Conservation (phyloP, 1,140 invertebrate species). For the Neotoxoptera formosana region DNA sequence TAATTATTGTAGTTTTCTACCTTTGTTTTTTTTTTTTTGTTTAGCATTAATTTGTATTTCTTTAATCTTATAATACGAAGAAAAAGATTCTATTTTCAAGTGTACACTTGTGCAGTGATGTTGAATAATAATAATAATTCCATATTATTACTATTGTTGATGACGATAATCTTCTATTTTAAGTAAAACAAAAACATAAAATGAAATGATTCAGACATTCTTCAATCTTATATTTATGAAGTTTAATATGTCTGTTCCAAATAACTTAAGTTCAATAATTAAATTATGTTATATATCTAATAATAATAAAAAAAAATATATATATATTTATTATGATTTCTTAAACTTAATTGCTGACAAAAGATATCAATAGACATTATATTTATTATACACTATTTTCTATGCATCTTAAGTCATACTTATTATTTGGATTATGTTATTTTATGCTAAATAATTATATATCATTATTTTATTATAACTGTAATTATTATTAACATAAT, state of each 20-base stretch:
- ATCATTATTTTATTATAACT: background rate
- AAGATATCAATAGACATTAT: background rate
- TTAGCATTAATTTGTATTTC: background rate
- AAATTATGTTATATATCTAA: background rate
- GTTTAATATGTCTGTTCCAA: background rate
- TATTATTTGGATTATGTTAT: background rate
- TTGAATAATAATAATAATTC: conserved; percentile 8
- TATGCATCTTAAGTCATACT: background rate
- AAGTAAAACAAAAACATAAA: background rate
- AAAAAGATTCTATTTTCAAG: background rate
- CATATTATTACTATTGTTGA: conserved; percentile 5
- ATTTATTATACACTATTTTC: background rate
- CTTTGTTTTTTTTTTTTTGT: background rate
- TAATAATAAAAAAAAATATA: background rate
- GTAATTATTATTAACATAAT: background rate
- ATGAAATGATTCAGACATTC: background rate
- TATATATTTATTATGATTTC: background rate
- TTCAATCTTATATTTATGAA: background rate
- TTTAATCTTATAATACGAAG: background rate
- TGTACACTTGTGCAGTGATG: background rate
- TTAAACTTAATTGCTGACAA: background rate
- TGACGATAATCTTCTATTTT: background rate
- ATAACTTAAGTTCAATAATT: background rate
- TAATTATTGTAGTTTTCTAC: conserved; percentile 38
- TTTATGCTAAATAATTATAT: background rate